phyloP scores from a whole-genome alignment of 2,888 invertebrate genomes.

The Lithodes maja region DNA sequence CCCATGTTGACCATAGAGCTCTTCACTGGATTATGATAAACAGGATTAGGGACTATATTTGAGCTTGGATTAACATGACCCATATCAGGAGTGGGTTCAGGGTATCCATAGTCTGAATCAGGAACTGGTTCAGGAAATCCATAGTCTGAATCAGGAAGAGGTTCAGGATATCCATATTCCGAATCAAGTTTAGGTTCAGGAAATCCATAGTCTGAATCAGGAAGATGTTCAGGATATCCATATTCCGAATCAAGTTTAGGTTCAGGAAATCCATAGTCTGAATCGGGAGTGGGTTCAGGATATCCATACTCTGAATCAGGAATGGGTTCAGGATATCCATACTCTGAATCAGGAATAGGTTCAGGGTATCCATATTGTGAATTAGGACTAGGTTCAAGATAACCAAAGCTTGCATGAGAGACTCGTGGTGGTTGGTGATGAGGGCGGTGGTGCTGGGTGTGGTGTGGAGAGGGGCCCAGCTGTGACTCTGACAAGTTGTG shows the following conservation, averaged over 20 bases:
- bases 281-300: neutral
- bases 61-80: too few relatives aligned
- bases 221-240: too few relatives aligned
- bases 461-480: neutral
- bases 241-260: neutral
- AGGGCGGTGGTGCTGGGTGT: neutral
- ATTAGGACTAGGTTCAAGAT: neutral
- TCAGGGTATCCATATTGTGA: neutral
- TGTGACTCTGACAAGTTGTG: neutral
- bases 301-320: neutral
- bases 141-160: too few relatives aligned
- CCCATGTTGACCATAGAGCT: too few relatives aligned
- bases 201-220: too few relatives aligned
- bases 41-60: too few relatives aligned
- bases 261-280: slow-evolving; percentile 16
- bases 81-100: too few relatives aligned
- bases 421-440: slow-evolving; percentile 1
- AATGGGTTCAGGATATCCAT: neutral
- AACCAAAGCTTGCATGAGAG: neutral
- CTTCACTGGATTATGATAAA: too few relatives aligned
- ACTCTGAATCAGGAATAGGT: neutral
- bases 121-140: too few relatives aligned
- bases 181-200: too few relatives aligned
- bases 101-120: too few relatives aligned
- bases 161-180: too few relatives aligned